Evolutionary conservation across 1,140 invertebrate species (phyloP), one percentile per base, ranked within the genome.

Genomic region (Anastrepha obliqua): DNA sequence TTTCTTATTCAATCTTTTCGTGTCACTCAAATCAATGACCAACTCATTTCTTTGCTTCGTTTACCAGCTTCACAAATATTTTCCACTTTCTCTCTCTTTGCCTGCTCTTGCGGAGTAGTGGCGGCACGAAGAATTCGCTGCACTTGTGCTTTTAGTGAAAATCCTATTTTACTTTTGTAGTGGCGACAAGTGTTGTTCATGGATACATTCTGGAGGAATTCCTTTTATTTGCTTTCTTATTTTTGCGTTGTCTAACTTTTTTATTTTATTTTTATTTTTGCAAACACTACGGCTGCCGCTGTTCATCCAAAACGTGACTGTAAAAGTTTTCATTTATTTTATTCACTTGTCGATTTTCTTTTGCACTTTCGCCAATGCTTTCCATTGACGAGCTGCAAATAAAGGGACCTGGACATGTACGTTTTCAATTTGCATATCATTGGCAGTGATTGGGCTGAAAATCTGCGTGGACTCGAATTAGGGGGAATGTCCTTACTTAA

Each of bases 351-450:
- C 20, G 17, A 42, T 81, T 81, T 55, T 42, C 47, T 81, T 29
- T 81, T 74, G 64, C 44, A 58, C 74, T 81, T 29, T 7, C 29
- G 29, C n/a, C 74, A 55, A 55, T n/a, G 74, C 44, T 81, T 51
- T 8, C n/a, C 11, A 17, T 4, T 29, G 74, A 3, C 15, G 7
- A 42, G 20, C 74, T 81, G 44, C 51, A 20, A 29, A 20, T 55
- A 81, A 55, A 47, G 17, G 47, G 47, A 42, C 42, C 47, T 47
- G 55, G 47, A 81, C 44, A 55, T 81, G 74, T 81, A 81, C 74
- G 74, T 58, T 81, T 81, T 81, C 74, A 81, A 81, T 81, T 81
- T 81, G 74, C 74, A 81, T 81, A 81, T 81, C 74, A 81, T 81
- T 81, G 74, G 74, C 74, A 55, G 74, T 81, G 74, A 81, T 81